Evolutionary conservation across 1,140 invertebrate genomes (phyloP).

Genomic region (Ephestia elutella): DNA sequence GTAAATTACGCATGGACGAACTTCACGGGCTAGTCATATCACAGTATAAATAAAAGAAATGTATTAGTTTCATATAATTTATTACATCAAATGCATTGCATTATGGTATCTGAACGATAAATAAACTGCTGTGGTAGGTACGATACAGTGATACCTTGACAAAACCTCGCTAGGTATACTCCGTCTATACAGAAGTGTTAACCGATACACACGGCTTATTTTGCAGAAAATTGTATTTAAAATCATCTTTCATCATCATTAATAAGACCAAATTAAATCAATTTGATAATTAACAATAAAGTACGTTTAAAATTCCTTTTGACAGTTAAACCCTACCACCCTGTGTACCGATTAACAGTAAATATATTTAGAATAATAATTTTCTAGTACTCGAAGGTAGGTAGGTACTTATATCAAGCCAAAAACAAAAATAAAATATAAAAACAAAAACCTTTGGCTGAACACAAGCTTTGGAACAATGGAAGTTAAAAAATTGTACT

Average conservation of each 20-base stretch:
- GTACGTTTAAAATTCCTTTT: too few relatives aligned
- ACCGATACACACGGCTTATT: neutral
- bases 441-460: slow-evolving; percentile 44
- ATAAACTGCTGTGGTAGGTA: slow-evolving; percentile 54
- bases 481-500: slow-evolving; percentile 47
- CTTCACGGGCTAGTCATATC: too few relatives aligned
- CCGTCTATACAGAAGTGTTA: neutral
- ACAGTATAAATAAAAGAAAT: slow-evolving; percentile 22
- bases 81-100: slow-evolving; percentile 72
- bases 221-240: too few relatives aligned
- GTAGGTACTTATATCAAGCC: slow-evolving; percentile 26
- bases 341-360: neutral
- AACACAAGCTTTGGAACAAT: slow-evolving; percentile 40
- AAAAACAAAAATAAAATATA: slow-evolving; percentile 24
- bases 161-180: neutral
- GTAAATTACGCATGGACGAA: too few relatives aligned
- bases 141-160: slow-evolving; percentile 40
- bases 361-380: slow-evolving; percentile 9
- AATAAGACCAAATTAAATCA: too few relatives aligned
- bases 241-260: too few relatives aligned
- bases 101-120: slow-evolving; percentile 63
- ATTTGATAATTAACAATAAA: too few relatives aligned
- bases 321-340: too few relatives aligned
- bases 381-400: slow-evolving; percentile 12
- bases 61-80: slow-evolving; percentile 46